Base-by-base conservation (phyloP, 1,140 invertebrate genomes). In the Musca vetustissima region DNA sequence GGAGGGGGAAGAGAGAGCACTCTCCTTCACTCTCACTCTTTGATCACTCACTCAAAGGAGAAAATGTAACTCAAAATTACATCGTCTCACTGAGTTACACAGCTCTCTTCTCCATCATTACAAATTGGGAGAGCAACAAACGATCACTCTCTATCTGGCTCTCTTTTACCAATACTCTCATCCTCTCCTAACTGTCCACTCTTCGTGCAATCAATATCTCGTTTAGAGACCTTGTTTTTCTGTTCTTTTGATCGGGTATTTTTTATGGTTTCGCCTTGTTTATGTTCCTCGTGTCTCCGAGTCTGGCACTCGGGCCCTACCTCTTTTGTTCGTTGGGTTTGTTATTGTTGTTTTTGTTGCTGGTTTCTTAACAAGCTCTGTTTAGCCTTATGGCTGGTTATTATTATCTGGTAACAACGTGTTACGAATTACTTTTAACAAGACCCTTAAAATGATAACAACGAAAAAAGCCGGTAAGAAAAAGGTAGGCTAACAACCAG, bases 381-480 rank as follows among this genome's bases (percentile, higher is more conserved):
- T 61, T 17, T 24, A 61, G 57, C 57, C 57, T 43, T 43, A 43
- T 19, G 57, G 57, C 57, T 28, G 57, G n/a, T n/a, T n/a, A n/a
- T 61, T 61, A 77, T 80, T 80, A 80, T 80, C 78, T 80, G 74
- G 78, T 79, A 80, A 80, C 78, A 80, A 80, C 78, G 78, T 80
- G 78, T 80, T 80, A 79, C 78, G 78, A 80, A 80, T 80, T 80
- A 80, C 78, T 79, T 80, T 80, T 80, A 80, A 80, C 78, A 80
- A 80, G 78, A 76, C 78, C 78, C 78, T 80, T 71, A 77, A 80
- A 79, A 74, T 59, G 70, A 68, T 68, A 67, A 68, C 70, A 69
- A 69, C 69, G n/a, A n/a, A n/a, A n/a, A 64, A 55, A 22, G 67
- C 66, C 36, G 36, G 36, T 43, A 43, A n/a, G n/a, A n/a, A n/a